A percentile compares a stretch with the other conserved stretches of the same genome.
Conservation (phyloP, 1,140 invertebrate species). For the Nephila pilipes region DNA sequence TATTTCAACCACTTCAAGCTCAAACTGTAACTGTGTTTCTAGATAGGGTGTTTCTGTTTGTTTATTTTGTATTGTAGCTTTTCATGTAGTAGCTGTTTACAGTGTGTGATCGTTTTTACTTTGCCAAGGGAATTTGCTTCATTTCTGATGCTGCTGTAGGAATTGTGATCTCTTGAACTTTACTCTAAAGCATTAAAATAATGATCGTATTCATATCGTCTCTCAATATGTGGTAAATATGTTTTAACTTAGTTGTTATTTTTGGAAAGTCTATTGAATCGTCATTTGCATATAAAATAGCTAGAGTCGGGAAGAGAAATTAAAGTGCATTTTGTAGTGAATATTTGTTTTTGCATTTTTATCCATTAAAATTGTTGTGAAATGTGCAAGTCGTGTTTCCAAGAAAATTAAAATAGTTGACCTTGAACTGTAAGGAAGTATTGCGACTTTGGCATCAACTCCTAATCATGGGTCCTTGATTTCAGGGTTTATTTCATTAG, state of each 20-base stretch:
- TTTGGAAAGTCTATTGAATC: background rate
- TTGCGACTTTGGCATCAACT: slow-evolving; percentile 15
- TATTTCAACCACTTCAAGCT: too few species aligned
- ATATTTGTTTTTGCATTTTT: background rate
- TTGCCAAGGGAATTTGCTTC: background rate
- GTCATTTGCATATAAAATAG: background rate
- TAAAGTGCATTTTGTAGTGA: background rate
- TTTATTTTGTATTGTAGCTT: slow-evolving; percentile 7
- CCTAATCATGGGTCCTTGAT: background rate
- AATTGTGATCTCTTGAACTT: too few species aligned
- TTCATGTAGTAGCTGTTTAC: background rate
- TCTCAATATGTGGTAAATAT: background rate
- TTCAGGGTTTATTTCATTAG: slow-evolving; percentile 19
- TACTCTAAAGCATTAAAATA: too few species aligned
- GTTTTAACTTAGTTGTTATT: background rate
- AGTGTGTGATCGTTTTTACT: background rate
- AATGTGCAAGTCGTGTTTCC: background rate
- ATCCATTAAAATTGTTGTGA: background rate
- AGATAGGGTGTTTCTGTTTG: background rate
- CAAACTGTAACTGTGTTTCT: background rate
- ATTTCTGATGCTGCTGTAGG: too few species aligned
- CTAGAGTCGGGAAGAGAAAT: background rate
- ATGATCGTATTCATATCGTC: background rate
- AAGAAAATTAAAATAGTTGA: background rate
- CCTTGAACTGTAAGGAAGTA: background rate